These are phyloP conservation scores for Achatina immaculata DNA, from an alignment of 1,140 invertebrate genomes.

Conservation along the genomic window DNA sequence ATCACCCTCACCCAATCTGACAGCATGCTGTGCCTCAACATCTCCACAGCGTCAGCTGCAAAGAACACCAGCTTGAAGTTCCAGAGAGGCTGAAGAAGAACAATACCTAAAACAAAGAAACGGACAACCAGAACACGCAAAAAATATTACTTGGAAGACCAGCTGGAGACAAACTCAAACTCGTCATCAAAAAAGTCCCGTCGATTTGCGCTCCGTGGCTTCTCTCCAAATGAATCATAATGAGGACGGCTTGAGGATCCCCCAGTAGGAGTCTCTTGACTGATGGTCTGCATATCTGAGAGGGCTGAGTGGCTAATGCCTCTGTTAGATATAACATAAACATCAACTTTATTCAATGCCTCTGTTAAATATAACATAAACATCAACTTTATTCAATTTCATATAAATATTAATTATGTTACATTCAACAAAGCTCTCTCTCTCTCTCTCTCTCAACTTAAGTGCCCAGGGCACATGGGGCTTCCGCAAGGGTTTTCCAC, in stretches of 20 bases:
- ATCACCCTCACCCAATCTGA: too few relatives aligned
- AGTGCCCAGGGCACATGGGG: too few relatives aligned
- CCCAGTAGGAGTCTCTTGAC: slow-evolving; percentile 76
- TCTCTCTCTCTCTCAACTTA: too few relatives aligned
- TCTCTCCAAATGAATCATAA: slow-evolving; percentile 40
- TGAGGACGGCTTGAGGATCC: slow-evolving; percentile 28
- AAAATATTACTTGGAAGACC: slow-evolving; percentile 37
- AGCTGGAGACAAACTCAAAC: slow-evolving; percentile 66
- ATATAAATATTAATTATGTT: not conserved
- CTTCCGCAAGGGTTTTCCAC: too few relatives aligned
- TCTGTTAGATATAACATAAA: slow-evolving; percentile 68
- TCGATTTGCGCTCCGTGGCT: slow-evolving; percentile 42
- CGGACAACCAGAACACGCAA: too few relatives aligned
- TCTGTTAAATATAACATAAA: slow-evolving; percentile 69
- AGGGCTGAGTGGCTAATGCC: slow-evolving; percentile 92
- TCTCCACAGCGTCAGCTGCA: too few relatives aligned
- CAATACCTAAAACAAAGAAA: too few relatives aligned
- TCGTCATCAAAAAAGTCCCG: slow-evolving; percentile 71
- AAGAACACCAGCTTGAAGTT: too few relatives aligned
- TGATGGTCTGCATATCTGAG: slow-evolving; percentile 92
- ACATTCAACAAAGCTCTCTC: too few relatives aligned
- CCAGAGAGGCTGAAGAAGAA: too few relatives aligned
- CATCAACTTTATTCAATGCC: slow-evolving; percentile 73
- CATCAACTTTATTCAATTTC: not conserved
- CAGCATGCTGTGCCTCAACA: too few relatives aligned